Percentiles rank a stretch among this genome's conserved stretches.
These are phyloP conservation scores for Tenodera sinensis DNA, from an alignment of 2,888 invertebrate genomes.

Conservation along the genomic window DNA sequence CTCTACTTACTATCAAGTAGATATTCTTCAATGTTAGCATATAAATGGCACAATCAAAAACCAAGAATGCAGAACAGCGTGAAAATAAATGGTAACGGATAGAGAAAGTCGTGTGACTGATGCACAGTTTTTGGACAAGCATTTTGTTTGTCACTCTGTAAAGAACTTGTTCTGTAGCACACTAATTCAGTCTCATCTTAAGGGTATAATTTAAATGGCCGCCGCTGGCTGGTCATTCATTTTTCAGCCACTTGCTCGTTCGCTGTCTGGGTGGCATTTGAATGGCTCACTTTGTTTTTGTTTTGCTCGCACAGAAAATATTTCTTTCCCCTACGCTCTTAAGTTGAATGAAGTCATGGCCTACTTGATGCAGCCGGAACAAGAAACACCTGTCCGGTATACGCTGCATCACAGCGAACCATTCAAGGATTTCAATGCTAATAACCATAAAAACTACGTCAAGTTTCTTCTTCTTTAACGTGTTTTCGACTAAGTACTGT, in stretches of 20 bases:
- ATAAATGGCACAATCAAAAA: no score
- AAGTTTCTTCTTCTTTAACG: no score
- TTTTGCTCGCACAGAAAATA: background rate
- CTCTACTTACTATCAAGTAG: no score
- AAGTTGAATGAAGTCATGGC: slow-evolving; percentile 10
- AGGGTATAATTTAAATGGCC: background rate
- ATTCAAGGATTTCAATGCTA: background rate
- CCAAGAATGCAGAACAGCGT: no score
- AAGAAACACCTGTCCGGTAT: background rate
- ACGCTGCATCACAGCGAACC: background rate
- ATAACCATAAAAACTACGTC: background rate
- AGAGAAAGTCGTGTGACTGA: no score
- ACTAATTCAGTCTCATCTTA: background rate
- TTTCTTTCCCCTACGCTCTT: background rate
- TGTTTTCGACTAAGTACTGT: no score
- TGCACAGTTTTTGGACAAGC: no score
- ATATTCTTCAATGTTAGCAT: no score
- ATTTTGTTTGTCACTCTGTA: no score
- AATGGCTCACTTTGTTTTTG: background rate
- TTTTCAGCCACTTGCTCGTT: background rate
- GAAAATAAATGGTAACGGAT: no score
- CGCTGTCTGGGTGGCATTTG: background rate
- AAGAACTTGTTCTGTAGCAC: no score
- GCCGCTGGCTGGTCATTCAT: background rate
- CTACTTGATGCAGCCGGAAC: slow-evolving; percentile 2